These are phyloP conservation scores for Halcyon badia DNA, from an alignment of 2,797 vertebrate genomes.

Conservation along the genomic window DNA sequence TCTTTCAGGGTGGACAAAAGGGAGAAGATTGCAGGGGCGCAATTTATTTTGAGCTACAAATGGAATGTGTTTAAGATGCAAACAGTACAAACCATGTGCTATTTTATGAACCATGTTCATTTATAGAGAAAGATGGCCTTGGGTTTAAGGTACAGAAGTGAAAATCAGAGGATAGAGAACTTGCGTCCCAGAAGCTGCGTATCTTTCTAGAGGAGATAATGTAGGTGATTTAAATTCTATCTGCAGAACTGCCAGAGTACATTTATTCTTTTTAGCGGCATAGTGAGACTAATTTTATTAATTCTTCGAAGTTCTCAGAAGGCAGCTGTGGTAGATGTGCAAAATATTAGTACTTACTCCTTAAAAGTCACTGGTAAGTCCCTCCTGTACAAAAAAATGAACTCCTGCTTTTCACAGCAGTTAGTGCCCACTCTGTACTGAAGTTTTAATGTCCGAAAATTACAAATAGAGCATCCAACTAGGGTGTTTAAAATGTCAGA, in stretches of 20 bases:
- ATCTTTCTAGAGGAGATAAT: background rate
- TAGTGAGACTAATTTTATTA: conserved; percentile 27
- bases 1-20: background rate
- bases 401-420: background rate
- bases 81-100: background rate
- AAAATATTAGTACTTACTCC: background rate
- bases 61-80: background rate
- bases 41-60: background rate
- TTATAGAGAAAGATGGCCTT: background rate
- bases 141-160: background rate
- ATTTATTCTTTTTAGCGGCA: background rate
- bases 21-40: background rate
- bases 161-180: rapidly evolving
- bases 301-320: background rate
- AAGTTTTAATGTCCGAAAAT: background rate
- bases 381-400: background rate
- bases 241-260: background rate
- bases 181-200: background rate
- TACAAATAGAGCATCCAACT: background rate
- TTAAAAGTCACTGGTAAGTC: background rate
- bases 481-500: background rate
- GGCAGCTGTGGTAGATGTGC: background rate
- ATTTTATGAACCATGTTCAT: no score
- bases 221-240: background rate
- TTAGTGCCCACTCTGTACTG: rapidly evolving